Evolutionary conservation across 2,888 invertebrate species (phyloP), one percentile per base, ranked within the genome.

Genomic region (Conus canariensis): DNA sequence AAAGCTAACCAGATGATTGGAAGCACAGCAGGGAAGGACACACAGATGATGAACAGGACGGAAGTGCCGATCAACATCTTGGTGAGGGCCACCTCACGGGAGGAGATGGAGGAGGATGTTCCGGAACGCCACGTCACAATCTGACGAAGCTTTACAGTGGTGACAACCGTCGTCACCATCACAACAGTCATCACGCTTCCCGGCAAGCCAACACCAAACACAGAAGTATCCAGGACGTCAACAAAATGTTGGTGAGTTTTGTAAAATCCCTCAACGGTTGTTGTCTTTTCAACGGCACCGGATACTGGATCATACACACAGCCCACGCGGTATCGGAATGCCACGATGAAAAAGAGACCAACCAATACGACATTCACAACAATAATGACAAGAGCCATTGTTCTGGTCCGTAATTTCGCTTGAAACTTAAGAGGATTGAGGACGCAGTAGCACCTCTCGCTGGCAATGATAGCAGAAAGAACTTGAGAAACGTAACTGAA

Each of bases 71-170:
- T 22, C 82, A 82, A 22, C 82, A 82, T 82, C 19, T 82, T 82
- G 22, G 82, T 82, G 22, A 82, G 56, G 22, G 58, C 82, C 58
- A 82, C 82, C 58, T 82, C 82, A 56, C 82, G 82, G 22, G 58
- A 10, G 58, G 82, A 82, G 58, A 82, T 56, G 22, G 82, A 82
- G 16, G 82, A 82, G 56, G 82, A 56, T 56, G 58, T 82, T 16
- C 9, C 82, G 4, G 82, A 2, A 82, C 82, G 82, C 82, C 82
- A 82, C 19, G 82, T 82, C 82, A 82, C 82, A 82, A 58, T 22
- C 82, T 82, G 82, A 56, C 82, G 82, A 82, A 82, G 82, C 58
- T 82, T 82, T 19, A 82, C 56, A 0, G 22, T 9, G 19, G 82
- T 82, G 56, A 82, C 58, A 8, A 82, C 19, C 6, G 82, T 82